A percentile compares a stretch with the other conserved stretches of the same genome.
phyloP scores from a whole-genome alignment of 2,888 invertebrate genomes.

The Pharmacophagus antenor region DNA sequence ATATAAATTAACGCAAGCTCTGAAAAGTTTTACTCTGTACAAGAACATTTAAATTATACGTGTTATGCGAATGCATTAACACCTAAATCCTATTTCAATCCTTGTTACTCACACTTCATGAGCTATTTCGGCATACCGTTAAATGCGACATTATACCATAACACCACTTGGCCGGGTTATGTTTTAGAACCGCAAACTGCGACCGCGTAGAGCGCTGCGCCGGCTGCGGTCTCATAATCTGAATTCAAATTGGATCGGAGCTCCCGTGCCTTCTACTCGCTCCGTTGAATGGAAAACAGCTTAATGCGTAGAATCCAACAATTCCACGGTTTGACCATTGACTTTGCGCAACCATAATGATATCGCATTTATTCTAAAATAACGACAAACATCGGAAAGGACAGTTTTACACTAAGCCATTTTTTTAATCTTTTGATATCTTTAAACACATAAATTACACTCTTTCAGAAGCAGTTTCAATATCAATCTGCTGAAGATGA shows the following conservation, averaged over 20 bases:
- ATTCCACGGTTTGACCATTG: background rate
- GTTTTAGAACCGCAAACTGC: slow-evolving; percentile 38
- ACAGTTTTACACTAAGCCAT: too few species aligned
- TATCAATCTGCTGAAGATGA: too few species aligned
- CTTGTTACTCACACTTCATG: background rate
- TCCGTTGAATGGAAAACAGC: background rate
- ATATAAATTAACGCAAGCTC: too few species aligned
- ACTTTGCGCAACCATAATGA: too few species aligned
- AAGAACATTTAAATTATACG: background rate
- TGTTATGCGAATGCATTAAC: background rate
- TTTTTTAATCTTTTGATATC: too few species aligned
- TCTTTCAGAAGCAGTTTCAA: too few species aligned
- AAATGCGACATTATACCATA: slow-evolving; percentile 29
- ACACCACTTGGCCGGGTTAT: slow-evolving; percentile 30
- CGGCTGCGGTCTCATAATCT: slow-evolving; percentile 35
- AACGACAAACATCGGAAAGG: too few species aligned
- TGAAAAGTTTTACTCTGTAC: background rate
- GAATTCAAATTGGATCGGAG: slow-evolving; percentile 22
- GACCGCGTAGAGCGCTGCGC: slow-evolving; percentile 35
- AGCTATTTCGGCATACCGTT: slow-evolving; percentile 9
- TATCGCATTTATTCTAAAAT: too few species aligned
- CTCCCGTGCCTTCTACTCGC: background rate
- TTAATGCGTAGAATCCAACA: background rate
- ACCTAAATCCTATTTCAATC: background rate
- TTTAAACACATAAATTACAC: too few species aligned